Evolutionary conservation across 2,113 vertebrate species (phyloP), one percentile per base, ranked within the genome.

Genomic region (Rousettus leschenaultii): DNA sequence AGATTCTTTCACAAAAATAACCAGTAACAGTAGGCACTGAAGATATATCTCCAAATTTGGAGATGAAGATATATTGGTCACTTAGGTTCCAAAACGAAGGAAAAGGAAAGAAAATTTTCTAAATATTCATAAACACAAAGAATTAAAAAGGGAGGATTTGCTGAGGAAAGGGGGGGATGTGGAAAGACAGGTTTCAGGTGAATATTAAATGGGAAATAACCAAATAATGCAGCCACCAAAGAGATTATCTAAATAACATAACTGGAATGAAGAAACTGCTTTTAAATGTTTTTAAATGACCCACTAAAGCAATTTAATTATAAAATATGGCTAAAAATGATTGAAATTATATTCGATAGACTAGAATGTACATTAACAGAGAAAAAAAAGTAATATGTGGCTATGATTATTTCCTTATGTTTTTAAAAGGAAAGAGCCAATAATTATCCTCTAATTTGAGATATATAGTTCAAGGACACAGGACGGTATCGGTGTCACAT

Each of bases 191-290:
- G 3, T 65, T 80, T 80, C 3, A 10, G 16, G 19, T 78, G 19
- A 88, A 66, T 51, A 28, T 63, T 6, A 86, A 77, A 77, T 83
- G 33, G 4, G 21, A 30, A 70, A 89, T 45, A 86, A 91, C 7
- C 9, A 70, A 74, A 74, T 16, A 82, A 8, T 51, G 1, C 8
- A 80, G 12, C 16, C 38, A 74, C 45, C 11, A 53, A 79, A 66
- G 38, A 78, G 5, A 82, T 77, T 73, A 30, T 86, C 35, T 89
- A 78, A 70, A 63, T 89, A 70, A 96, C 87, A 84, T 30, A 94
- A 63, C 33, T 74, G 19, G 18, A 90, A 83, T 59, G 7, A 22
- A 89, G 59, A 83, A 33, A 7, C 2, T 68, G 15, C 63, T 11
- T 53, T 91, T 79, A 90, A 91, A 33, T n/a, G 11, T 55, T 24